Conservation (phyloP, 2,888 invertebrate species). For the Apantesis nais region DNA sequence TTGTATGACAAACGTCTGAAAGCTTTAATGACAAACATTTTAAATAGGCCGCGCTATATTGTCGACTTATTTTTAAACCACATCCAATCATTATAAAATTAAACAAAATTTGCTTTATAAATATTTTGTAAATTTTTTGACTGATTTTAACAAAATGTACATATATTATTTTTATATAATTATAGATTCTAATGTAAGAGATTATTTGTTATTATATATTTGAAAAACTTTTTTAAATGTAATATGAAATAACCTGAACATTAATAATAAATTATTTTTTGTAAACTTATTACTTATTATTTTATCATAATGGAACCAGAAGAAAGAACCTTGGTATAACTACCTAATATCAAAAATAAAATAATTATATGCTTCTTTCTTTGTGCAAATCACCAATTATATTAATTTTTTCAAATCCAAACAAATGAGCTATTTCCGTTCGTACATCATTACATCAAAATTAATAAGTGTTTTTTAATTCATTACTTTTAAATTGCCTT, state of each 20-base stretch:
- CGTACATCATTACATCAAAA: too few relatives aligned
- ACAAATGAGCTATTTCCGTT: too few relatives aligned
- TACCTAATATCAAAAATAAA: background rate
- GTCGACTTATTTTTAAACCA: background rate
- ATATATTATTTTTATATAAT: conserved; percentile 7
- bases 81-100: conserved; percentile 2
- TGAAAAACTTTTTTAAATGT: conserved; percentile 14
- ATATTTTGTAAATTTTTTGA: conserved; percentile 5
- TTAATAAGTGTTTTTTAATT: too few relatives aligned
- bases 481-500: too few relatives aligned
- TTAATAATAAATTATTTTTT: conserved; percentile 33
- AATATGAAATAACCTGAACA: conserved; percentile 7
- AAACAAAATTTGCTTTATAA: background rate
- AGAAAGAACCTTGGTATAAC: background rate
- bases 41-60: background rate
- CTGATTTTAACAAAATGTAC: conserved; percentile 15
- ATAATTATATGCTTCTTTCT: background rate
- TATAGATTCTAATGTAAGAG: conserved; percentile 14
- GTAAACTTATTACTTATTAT: conserved; percentile 13
- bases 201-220: conserved; percentile 21
- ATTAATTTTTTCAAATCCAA: too few relatives aligned
- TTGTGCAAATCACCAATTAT: background rate
- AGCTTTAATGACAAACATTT: background rate
- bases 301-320: background rate
- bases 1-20: background rate